These are phyloP conservation scores for Centropus unirufus DNA, from an alignment of 2,113 vertebrate genomes.

Conservation along the genomic window DNA sequence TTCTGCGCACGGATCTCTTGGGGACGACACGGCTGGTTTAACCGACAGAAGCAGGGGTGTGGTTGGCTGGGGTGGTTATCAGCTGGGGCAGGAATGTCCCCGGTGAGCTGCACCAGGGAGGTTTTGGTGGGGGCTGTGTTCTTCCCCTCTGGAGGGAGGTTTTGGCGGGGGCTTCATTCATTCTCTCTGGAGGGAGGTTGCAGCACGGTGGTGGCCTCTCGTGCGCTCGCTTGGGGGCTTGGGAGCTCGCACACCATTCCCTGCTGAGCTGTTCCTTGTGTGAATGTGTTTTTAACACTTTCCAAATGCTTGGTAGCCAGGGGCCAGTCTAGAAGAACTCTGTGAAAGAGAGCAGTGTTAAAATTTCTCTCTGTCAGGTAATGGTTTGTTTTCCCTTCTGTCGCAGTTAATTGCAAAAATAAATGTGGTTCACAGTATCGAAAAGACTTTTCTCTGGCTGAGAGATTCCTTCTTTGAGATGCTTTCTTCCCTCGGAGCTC, in stretches of 20 bases:
- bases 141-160: not conserved
- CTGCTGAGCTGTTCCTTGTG: not conserved
- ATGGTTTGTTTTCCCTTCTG: not conserved
- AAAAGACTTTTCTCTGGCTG: not conserved
- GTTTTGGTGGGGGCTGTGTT: not conserved
- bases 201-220: not conserved
- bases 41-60: not conserved
- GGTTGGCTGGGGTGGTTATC: not conserved
- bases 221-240: not conserved
- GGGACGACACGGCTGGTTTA: not conserved
- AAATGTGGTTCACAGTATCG: not conserved
- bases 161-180: not conserved
- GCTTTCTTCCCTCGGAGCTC: not conserved
- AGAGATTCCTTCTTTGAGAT: not conserved
- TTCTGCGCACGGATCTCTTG: not conserved
- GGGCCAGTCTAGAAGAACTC: not conserved
- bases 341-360: not conserved
- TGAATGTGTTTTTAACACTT: not conserved
- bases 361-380: not conserved
- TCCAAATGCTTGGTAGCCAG: not conserved
- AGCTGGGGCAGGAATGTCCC: not conserved
- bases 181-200: not conserved
- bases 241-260: not conserved
- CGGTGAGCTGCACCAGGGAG: not conserved
- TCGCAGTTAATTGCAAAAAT: not conserved